phyloP scores from a whole-genome alignment of 2,113 vertebrate genomes.

The Dasyprocta punctata region DNA sequence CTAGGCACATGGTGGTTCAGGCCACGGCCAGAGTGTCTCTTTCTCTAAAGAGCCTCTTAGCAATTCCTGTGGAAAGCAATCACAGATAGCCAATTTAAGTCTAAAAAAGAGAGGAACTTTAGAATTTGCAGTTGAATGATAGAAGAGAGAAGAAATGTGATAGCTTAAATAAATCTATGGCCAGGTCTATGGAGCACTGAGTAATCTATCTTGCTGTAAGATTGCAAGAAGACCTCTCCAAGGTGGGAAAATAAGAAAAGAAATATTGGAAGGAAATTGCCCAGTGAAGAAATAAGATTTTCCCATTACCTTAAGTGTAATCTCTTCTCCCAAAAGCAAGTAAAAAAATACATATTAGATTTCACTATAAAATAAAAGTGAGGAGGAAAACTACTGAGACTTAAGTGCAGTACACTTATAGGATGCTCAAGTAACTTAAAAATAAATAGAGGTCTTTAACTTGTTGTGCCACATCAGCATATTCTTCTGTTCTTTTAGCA shows the following conservation, averaged over 20 bases:
- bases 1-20: not conserved
- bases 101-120: not conserved
- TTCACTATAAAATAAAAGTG: conserved; percentile 12
- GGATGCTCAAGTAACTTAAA: not conserved
- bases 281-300: not conserved
- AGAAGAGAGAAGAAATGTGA: not conserved
- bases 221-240: not conserved
- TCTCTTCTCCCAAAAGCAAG: not conserved
- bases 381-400: not conserved
- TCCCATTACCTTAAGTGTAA: not conserved
- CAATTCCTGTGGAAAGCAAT: not conserved
- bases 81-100: not conserved
- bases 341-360: not conserved
- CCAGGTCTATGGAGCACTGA: not conserved
- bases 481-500: not conserved
- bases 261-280: conserved; percentile 25
- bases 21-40: not conserved
- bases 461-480: not conserved
- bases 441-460: conserved; percentile 10
- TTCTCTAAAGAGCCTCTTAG: not conserved
- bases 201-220: not conserved
- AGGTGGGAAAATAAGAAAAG: not conserved
- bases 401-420: not conserved
- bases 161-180: conserved; percentile 10
- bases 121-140: not conserved